These are phyloP conservation scores for Magallana angulata DNA, from an alignment of 1,140 invertebrate genomes.

Conservation along the genomic window DNA sequence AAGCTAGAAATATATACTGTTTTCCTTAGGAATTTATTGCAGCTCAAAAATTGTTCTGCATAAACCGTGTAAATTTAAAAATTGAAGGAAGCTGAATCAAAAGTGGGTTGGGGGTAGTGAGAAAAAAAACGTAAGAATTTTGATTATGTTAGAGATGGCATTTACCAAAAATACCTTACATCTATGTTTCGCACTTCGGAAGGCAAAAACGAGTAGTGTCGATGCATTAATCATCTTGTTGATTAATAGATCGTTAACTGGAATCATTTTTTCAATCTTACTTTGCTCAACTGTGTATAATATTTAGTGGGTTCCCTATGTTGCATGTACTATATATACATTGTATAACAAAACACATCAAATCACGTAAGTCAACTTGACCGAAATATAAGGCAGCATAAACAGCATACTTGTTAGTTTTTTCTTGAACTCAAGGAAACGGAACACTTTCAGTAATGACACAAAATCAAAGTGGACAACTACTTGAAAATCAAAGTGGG, in stretches of 20 bases:
- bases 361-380: too few species aligned
- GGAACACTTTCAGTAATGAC: neutral
- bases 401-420: neutral
- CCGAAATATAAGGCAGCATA: neutral
- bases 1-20: too few species aligned
- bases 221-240: neutral
- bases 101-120: neutral
- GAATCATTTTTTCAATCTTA: neutral
- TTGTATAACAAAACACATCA: too few species aligned
- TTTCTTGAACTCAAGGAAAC: conserved; percentile 1
- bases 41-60: too few species aligned
- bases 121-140: neutral
- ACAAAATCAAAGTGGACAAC: conserved; percentile 19
- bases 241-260: neutral
- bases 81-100: neutral
- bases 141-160: neutral
- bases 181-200: too few species aligned
- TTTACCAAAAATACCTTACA: neutral
- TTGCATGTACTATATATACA: too few species aligned
- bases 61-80: too few species aligned
- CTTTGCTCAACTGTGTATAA: neutral
- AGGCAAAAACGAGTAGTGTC: too few species aligned
- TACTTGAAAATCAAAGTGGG: conserved; percentile 1
- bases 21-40: too few species aligned
- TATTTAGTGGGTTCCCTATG: neutral